Base-by-base conservation (phyloP, 2,888 invertebrate species). In the Lapara coniferarum region DNA sequence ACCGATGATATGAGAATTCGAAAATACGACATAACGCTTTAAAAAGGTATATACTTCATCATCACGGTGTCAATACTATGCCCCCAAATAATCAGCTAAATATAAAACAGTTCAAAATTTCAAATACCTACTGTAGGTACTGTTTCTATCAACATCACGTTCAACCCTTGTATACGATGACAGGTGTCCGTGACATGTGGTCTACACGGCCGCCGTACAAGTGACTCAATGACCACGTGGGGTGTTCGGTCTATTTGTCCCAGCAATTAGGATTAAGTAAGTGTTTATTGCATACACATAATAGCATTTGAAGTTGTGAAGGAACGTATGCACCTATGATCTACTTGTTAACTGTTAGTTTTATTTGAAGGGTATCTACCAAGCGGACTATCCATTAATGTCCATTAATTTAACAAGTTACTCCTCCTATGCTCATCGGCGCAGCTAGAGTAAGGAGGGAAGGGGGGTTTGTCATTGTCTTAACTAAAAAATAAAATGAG, bases 151-250 rank as follows among this genome's bases (percentile, higher is more conserved):
- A 59, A 30, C 44, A 12, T 63, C 44, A 59, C 59, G 53, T 19
- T 30, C 19, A 53, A 19, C 52, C 68, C 58, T 44, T 16, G 37
- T 19, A 12, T 46, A 46, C 37, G 14, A 37, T 51, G 68, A 58
- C 69, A 70, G 66, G 68, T 69, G 69, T 44, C 19, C 52, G 46
- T 68, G 68, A 30, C 68, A 58, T 66, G 30, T 58, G 66, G 30
- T 49, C 49, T 51, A 56, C 58, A 46, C 44, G 70, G 66, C 53
- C 67, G 57, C 69, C 71, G 68, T 56, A 66, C 67, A 67, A 70
- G 68, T 67, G 69, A 70, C 71, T 75, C 75, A 74, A 71, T 71
- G 75, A 71, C 71, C 69, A 69, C 69, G 74, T 71, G 76, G 72
- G 73, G 70, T 72, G 73, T 70, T 71, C 71, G 70, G 69, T 69